phyloP scores from a whole-genome alignment of 2,888 invertebrate species.

The Cephalotes varians region DNA sequence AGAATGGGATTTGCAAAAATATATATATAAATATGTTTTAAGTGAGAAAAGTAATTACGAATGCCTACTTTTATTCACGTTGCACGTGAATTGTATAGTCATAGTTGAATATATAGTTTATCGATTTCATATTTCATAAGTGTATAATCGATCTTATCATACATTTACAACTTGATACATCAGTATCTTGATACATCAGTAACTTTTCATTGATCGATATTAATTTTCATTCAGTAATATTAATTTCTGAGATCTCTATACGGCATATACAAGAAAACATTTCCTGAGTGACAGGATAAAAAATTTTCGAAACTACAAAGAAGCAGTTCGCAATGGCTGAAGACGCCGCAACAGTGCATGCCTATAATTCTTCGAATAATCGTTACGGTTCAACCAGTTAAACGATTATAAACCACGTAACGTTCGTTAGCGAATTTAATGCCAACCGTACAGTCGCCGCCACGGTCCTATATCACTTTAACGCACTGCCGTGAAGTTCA shows the following conservation, averaged over 20 bases:
- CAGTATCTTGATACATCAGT: neutral
- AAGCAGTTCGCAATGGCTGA: slow-evolving; percentile 11
- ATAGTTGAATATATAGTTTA: neutral
- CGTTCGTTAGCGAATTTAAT: slow-evolving; percentile 83
- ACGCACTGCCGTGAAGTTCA: slow-evolving; percentile 71
- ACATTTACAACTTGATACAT: neutral
- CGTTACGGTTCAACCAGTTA: slow-evolving; percentile 71
- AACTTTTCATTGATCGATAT: neutral
- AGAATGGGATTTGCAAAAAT: neutral
- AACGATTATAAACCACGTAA: slow-evolving; percentile 72
- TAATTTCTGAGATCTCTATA: neutral
- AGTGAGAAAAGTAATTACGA: neutral
- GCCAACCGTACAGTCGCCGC: slow-evolving; percentile 67
- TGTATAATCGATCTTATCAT: neutral
- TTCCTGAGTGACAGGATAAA: neutral
- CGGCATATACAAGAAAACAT: neutral
- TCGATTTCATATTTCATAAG: neutral
- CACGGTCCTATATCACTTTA: slow-evolving; percentile 71
- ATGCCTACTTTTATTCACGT: neutral
- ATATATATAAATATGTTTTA: neutral
- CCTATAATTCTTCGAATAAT: slow-evolving; percentile 69
- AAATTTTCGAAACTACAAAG: slow-evolving; percentile 14
- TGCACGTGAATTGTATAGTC: neutral
- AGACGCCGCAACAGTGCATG: slow-evolving; percentile 56
- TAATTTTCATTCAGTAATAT: neutral